Evolutionary conservation across 2,113 vertebrate species (phyloP).

Genomic region (Todiramphus saurophagus): DNA sequence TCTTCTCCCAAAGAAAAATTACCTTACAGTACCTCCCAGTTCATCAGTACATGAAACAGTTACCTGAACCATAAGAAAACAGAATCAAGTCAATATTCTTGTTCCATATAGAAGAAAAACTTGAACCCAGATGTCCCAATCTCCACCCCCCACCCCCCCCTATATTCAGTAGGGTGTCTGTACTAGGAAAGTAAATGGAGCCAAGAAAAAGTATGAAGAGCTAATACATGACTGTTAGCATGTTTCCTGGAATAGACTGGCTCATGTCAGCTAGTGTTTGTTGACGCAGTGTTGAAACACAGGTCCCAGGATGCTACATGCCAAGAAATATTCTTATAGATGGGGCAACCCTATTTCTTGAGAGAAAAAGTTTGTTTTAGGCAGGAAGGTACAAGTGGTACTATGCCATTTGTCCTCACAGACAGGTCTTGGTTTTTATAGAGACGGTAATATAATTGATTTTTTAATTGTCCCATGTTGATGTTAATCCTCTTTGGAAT

Average conservation of each 20-base stretch:
- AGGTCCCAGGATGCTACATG: neutral
- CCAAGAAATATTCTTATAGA: neutral
- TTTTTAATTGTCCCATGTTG: neutral
- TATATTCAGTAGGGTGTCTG: neutral
- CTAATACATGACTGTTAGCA: neutral
- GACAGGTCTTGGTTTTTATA: neutral
- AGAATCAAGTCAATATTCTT: neutral
- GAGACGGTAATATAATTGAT: neutral
- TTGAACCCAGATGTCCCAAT: neutral
- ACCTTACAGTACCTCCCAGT: neutral
- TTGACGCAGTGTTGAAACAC: neutral
- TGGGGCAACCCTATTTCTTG: neutral
- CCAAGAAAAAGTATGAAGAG: neutral
- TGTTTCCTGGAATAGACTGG: neutral
- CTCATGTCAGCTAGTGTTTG: neutral
- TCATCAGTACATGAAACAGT: neutral
- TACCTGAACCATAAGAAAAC: neutral
- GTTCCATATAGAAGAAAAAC: neutral
- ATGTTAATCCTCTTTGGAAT: neutral
- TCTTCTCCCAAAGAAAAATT: neutral
- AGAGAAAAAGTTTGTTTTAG: neutral
- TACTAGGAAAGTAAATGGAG: neutral
- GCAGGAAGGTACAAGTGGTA: neutral
- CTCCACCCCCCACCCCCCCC: neutral
- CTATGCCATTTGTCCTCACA: neutral